Evolutionary conservation across 2,888 invertebrate genomes (phyloP).

Genomic region (Julus scandinavius): DNA sequence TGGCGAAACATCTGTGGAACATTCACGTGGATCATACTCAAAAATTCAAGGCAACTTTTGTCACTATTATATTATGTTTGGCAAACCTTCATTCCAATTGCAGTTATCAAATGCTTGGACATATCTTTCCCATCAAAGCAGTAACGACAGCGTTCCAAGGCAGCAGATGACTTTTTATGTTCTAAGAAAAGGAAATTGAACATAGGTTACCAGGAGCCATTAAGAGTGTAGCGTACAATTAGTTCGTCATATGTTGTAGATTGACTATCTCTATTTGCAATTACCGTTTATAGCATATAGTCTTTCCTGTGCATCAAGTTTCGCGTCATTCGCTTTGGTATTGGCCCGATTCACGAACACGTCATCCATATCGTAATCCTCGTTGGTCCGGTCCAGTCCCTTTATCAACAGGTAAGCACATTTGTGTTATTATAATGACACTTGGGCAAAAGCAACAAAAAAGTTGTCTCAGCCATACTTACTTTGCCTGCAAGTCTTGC

Average conservation of each 20-base stretch:
- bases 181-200: slow-evolving; percentile 67
- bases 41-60: not conserved
- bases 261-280: not conserved
- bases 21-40: no score
- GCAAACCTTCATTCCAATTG: slow-evolving; percentile 78
- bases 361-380: slow-evolving; percentile 80
- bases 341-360: slow-evolving; percentile 83
- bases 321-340: slow-evolving; percentile 72
- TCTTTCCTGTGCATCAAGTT: slow-evolving; percentile 73
- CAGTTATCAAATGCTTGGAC: slow-evolving; percentile 85
- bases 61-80: not conserved
- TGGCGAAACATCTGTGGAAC: no score
- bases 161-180: slow-evolving; percentile 75
- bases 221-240: no score
- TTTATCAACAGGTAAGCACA: slow-evolving; percentile 51
- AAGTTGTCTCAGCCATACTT: slow-evolving; percentile 52
- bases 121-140: slow-evolving; percentile 85
- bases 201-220: no score
- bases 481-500: slow-evolving; percentile 76
- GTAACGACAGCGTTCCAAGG: slow-evolving; percentile 81
- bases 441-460: not conserved
- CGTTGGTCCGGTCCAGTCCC: slow-evolving; percentile 63
- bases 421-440: not conserved
- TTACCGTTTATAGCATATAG: slow-evolving; percentile 72
- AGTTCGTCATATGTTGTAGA: no score